Evolutionary conservation across 2,888 invertebrate genomes (phyloP).

Genomic region (Leptarthrus brevirostris): DNA sequence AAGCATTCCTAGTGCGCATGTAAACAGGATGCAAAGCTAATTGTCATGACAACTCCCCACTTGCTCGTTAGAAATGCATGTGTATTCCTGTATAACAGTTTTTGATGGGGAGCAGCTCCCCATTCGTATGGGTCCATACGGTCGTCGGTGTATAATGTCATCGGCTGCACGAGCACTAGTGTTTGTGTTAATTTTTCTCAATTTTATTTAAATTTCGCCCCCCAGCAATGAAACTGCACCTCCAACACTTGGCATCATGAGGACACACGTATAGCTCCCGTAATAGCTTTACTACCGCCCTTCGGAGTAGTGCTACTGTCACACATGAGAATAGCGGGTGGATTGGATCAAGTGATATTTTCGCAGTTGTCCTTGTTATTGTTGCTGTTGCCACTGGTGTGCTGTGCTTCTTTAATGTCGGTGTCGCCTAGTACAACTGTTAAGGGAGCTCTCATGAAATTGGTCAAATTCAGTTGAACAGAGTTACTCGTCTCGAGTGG

Average conservation of each 20-base stretch:
- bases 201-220: conserved; percentile 43
- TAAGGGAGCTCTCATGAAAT: conserved; percentile 56
- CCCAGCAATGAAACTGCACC: conserved; percentile 18
- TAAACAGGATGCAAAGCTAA: conserved; percentile 26
- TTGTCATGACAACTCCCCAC: conserved; percentile 47
- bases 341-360: conserved; percentile 55
- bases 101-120: not conserved
- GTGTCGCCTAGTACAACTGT: conserved; percentile 51
- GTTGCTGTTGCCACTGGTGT: conserved; percentile 30
- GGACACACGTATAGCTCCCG: conserved; percentile 24
- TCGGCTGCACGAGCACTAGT: not conserved
- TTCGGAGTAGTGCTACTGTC: conserved; percentile 44
- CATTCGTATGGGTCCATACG: not conserved
- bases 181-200: conserved; percentile 45
- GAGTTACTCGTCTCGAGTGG: conserved; percentile 58
- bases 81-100: conserved; percentile 39
- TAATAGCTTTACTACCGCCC: conserved; percentile 44
- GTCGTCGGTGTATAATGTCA: not conserved
- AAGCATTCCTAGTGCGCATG: conserved; percentile 20
- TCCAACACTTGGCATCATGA: conserved; percentile 19
- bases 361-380: conserved; percentile 54
- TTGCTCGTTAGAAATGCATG: not conserved
- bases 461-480: conserved; percentile 58
- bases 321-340: conserved; percentile 46
- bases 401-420: conserved; percentile 19